Conservation (phyloP, 53 echinoderm and acorn worm genomes). For the Temnopleurus reevesii region DNA sequence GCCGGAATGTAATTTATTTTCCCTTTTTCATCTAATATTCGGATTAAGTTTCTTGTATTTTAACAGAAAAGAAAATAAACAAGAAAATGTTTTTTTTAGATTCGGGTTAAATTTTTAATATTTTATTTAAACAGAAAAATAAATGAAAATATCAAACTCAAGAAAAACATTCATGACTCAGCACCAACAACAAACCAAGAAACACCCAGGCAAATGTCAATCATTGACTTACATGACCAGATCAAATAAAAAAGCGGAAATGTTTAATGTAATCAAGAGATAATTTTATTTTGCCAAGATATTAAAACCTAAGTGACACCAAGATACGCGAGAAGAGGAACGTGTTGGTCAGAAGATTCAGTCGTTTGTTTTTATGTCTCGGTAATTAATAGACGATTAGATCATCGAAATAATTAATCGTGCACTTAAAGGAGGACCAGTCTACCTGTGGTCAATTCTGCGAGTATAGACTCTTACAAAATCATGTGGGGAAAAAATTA, state of each 20-base stretch:
- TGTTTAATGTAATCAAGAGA: conserved; percentile 29
- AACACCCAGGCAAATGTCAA: conserved; percentile 14
- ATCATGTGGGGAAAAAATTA: too few relatives aligned
- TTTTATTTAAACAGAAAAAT: background rate
- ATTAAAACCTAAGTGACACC: conserved; percentile 9
- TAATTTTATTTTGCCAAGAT: conserved; percentile 30
- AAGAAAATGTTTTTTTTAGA: too few relatives aligned
- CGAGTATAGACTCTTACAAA: too few relatives aligned
- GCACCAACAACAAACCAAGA: background rate
- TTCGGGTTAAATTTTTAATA: too few relatives aligned
- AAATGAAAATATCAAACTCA: background rate
- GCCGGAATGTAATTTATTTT: too few relatives aligned
- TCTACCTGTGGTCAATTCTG: background rate
- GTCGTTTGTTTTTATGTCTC: background rate
- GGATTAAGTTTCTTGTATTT: too few relatives aligned
- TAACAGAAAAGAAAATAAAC: too few relatives aligned
- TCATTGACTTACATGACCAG: conserved; percentile 29
- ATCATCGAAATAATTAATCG: background rate
- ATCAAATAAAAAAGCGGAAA: conserved; percentile 45
- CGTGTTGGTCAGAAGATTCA: background rate
- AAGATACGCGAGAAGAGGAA: background rate
- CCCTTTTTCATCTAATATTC: too few relatives aligned
- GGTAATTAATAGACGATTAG: background rate
- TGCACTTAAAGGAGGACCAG: background rate
- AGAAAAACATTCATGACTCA: background rate